Evolutionary conservation across 1,140 invertebrate species (phyloP).

Genomic region (Paralvinella palmiformis): DNA sequence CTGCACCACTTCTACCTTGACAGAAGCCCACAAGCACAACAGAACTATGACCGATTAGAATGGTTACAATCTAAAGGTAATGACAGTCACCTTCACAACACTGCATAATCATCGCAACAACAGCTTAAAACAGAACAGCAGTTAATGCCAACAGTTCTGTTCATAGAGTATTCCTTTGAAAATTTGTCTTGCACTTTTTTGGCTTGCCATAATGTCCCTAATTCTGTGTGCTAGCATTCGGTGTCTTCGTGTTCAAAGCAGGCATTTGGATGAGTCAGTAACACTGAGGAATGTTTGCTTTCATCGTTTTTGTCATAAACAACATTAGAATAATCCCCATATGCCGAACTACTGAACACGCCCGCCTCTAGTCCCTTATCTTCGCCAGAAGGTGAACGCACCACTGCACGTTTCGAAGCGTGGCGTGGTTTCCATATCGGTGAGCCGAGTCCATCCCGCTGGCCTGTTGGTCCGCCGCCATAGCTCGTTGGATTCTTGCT

Average conservation of each 20-base stretch:
- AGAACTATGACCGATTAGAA: too few relatives aligned
- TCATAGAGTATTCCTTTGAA: too few relatives aligned
- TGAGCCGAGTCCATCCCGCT: slow-evolving; percentile 57
- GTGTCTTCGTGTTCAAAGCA: slow-evolving; percentile 26
- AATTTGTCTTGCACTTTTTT: too few relatives aligned
- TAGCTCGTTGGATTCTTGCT: slow-evolving; percentile 86
- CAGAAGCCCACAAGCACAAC: too few relatives aligned
- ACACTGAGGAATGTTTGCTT: slow-evolving; percentile 27
- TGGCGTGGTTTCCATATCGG: slow-evolving; percentile 81
- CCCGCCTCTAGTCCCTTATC: slow-evolving; percentile 8
- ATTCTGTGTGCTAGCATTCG: too few relatives aligned
- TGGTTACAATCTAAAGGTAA: too few relatives aligned
- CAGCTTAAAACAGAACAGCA: too few relatives aligned
- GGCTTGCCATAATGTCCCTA: too few relatives aligned
- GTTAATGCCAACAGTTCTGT: too few relatives aligned
- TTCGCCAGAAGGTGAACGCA: slow-evolving; percentile 25
- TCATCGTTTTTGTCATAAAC: slow-evolving; percentile 18
- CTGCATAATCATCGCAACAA: too few relatives aligned
- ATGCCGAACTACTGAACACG: neutral
- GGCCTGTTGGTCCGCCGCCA: slow-evolving; percentile 59
- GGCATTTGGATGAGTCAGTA: slow-evolving; percentile 23
- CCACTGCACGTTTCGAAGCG: slow-evolving; percentile 53
- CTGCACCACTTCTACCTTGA: too few relatives aligned
- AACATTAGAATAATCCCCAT: slow-evolving; percentile 18
- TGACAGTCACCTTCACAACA: too few relatives aligned